Base-by-base conservation (phyloP, 2,797 vertebrate genomes). In the Zonotrichia albicollis region DNA sequence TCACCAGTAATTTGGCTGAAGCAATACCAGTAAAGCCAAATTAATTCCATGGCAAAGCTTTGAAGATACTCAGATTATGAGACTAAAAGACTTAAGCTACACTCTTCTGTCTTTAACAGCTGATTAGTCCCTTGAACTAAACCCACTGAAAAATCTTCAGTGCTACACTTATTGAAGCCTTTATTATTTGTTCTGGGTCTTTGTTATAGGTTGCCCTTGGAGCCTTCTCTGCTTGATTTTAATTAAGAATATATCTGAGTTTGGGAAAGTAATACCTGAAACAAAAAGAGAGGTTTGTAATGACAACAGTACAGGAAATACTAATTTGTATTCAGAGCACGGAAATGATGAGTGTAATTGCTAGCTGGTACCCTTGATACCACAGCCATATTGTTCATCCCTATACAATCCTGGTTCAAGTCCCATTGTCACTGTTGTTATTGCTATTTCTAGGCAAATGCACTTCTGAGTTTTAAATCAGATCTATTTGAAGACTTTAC, bases 241-340 rank as follows among this genome's bases (percentile, higher is more conserved):
- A 92, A 95, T 93, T 89, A 93, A 91, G 84, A 91, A 72, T 87
- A 62, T 86, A 75, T 75, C 70, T 81, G 70, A 93, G 51, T 66
- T 91, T 86, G 40, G 57, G 29, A 91, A 92, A 86, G 76, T 92
- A 94, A 92, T 90, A 94, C 46, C 36, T 85, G 75, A 87, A 87
- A 61, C 67, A 36, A 68, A 85, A 88, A 87, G 77, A 77, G 53
- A 74, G 42, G 51, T 94, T 84, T 89, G 46, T 89, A 93, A 90
- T 61, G 70, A 77, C 58, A 87, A 72, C 18, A 71, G 40, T 62
- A 72, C 36, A 62, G 76, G 62, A 94, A 92, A 87, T 93, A 84
- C 3, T 83, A 3, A 48, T 92, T 85, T 85, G 19, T 78, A 95
- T 87, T 94, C 90, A 89, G 84, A 87, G 48, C 48, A 74, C 23